Evolutionary conservation across 2,113 vertebrate genomes (phyloP).

Genomic region (Lucifuga dentata): DNA sequence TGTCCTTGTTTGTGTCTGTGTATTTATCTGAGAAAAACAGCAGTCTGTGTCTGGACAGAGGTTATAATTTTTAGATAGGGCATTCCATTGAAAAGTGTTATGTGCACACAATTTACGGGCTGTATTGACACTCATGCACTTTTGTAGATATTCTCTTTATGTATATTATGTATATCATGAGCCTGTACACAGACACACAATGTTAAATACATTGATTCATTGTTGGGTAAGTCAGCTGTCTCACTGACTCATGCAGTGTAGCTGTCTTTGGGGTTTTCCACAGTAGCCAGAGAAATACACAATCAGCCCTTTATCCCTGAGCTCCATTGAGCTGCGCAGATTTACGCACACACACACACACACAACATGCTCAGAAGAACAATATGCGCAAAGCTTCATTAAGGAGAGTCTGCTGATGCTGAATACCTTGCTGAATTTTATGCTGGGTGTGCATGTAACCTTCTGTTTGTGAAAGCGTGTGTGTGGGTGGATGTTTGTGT

Average conservation of each 20-base stretch:
- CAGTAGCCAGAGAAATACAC: slow-evolving; percentile 61
- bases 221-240: slow-evolving; percentile 10
- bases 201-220: slow-evolving; percentile 18
- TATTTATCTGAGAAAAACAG: slow-evolving; percentile 33
- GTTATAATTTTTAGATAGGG: slow-evolving; percentile 42
- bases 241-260: slow-evolving; percentile 70
- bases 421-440: slow-evolving; percentile 23
- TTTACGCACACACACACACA: slow-evolving; percentile 23
- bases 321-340: slow-evolving; percentile 26
- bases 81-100: slow-evolving; percentile 39
- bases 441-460: slow-evolving; percentile 36
- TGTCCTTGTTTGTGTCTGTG: not conserved
- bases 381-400: slow-evolving; percentile 35
- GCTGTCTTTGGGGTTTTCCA: slow-evolving; percentile 71
- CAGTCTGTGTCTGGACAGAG: slow-evolving; percentile 3
- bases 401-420: slow-evolving; percentile 53
- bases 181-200: not conserved
- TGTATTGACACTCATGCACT: too few relatives aligned
- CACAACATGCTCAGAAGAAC: slow-evolving; percentile 43
- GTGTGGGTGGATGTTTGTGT: slow-evolving; percentile 65
- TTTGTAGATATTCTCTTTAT: too few relatives aligned
- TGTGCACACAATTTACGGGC: slow-evolving; percentile 4
- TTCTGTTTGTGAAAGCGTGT: slow-evolving; percentile 33
- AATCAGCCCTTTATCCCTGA: slow-evolving; percentile 70
- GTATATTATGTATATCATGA: too few relatives aligned